A percentile compares a stretch with the other conserved stretches of the same genome.
Conservation (phyloP, 1,140 invertebrate species). For the Dinothrombium tinctorium region DNA sequence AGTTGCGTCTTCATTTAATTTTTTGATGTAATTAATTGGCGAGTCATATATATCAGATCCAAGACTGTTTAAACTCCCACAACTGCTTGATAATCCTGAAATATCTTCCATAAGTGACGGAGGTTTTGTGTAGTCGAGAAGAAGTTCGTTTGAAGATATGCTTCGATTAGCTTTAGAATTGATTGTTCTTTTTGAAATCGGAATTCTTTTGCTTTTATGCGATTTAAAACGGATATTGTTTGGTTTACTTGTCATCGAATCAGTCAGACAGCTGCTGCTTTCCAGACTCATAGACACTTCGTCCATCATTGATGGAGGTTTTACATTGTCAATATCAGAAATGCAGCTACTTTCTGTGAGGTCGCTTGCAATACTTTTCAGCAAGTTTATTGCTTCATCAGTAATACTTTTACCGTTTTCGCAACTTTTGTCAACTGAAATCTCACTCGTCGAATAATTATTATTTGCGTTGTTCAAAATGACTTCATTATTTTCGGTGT, state of each 20-base stretch:
- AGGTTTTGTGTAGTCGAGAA: background rate
- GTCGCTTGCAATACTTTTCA: background rate
- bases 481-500: too few species aligned
- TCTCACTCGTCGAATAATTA: too few species aligned
- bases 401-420: too few species aligned
- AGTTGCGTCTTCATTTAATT: background rate
- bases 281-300: conserved; percentile 19
- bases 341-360: background rate
- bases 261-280: background rate
- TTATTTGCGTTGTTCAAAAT: too few species aligned
- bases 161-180: background rate
- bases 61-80: background rate
- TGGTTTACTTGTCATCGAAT: too few species aligned
- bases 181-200: background rate
- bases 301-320: conserved; percentile 41
- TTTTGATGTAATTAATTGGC: background rate
- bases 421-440: too few species aligned
- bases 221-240: background rate
- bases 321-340: conserved; percentile 34
- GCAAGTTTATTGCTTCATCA: background rate
- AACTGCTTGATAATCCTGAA: conserved; percentile 1
- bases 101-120: conserved; percentile 1
- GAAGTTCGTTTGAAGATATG: background rate
- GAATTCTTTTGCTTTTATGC: background rate
- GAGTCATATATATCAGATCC: background rate